phyloP scores from a whole-genome alignment of 2,888 invertebrate genomes.

The Clusia tigrina region DNA sequence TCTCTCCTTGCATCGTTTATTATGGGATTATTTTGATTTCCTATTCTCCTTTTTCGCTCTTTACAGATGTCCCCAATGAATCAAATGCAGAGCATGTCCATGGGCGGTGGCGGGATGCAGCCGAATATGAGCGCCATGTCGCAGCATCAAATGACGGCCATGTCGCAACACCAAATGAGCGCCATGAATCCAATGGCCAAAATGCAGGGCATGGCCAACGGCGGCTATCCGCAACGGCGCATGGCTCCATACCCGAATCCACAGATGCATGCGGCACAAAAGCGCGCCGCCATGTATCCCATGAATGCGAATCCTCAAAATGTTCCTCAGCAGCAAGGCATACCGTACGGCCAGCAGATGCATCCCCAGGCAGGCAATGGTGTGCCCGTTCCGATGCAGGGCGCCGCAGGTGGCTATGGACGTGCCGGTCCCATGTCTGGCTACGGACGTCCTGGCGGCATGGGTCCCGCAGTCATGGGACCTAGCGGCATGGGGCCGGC shows the following conservation, averaged over 20 bases:
- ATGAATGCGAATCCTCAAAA: constrained; percentile 70
- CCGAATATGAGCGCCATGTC: constrained; percentile 31
- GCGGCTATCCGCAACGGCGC: constrained; percentile 76
- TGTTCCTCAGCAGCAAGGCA: constrained; percentile 60
- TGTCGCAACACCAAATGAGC: constrained; percentile 65
- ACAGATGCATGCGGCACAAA: constrained; percentile 85
- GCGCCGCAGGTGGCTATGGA: constrained; percentile 61
- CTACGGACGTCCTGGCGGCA: constrained; percentile 57
- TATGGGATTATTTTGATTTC: constrained; percentile 4
- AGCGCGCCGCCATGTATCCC: constrained; percentile 66
- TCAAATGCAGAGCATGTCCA: constrained; percentile 78
- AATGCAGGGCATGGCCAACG: constrained; percentile 67
- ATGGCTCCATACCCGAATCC: constrained; percentile 87
- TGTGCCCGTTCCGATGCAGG: constrained; percentile 58
- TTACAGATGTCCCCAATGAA: constrained; percentile 75
- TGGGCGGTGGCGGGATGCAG: constrained; percentile 66
- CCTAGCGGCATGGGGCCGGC: constrained; percentile 57
- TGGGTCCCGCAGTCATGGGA: constrained; percentile 55
- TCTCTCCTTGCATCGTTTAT: too few species aligned
- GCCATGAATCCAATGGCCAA: constrained; percentile 74
- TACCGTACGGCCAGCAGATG: constrained; percentile 48
- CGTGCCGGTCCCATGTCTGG: constrained; percentile 43
- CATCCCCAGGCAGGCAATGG: constrained; percentile 51
- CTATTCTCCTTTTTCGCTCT: background rate
- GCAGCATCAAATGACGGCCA: constrained; percentile 64